These are phyloP conservation scores for Oligia fasciuncula DNA, from an alignment of 2,888 invertebrate species.

Conservation along the genomic window DNA sequence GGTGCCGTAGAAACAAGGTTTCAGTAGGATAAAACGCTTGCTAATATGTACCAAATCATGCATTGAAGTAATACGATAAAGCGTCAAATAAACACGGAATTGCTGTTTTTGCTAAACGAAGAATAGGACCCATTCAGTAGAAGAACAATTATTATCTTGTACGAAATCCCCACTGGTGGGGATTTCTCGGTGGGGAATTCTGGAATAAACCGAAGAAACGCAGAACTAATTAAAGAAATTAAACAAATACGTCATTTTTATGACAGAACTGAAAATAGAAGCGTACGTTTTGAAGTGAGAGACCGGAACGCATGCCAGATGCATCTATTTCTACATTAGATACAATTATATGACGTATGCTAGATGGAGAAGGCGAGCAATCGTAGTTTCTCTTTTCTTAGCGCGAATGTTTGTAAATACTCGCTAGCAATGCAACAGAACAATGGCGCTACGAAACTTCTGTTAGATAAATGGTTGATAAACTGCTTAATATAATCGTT, in stretches of 20 bases:
- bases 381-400: conserved; percentile 62
- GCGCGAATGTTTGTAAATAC: conserved; percentile 62
- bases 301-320: conserved; percentile 45
- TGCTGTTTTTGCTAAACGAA: neutral
- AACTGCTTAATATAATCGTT: conserved; percentile 17
- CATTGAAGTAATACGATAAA: neutral
- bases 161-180: no score
- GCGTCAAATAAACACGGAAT: neutral
- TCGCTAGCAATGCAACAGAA: conserved; percentile 55
- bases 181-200: no score
- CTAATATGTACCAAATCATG: neutral
- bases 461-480: conserved; percentile 40
- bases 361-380: conserved; percentile 47
- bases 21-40: neutral
- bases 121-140: neutral
- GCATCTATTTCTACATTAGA: conserved; percentile 55
- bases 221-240: conserved; percentile 13
- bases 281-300: conserved; percentile 16
- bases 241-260: neutral
- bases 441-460: conserved; percentile 50
- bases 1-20: neutral
- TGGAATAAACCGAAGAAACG: neutral
- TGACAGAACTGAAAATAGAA: conserved; percentile 18
- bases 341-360: conserved; percentile 54
- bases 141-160: neutral